Conservation (phyloP, 2,797 vertebrate species). For the Chrosomus eos region DNA sequence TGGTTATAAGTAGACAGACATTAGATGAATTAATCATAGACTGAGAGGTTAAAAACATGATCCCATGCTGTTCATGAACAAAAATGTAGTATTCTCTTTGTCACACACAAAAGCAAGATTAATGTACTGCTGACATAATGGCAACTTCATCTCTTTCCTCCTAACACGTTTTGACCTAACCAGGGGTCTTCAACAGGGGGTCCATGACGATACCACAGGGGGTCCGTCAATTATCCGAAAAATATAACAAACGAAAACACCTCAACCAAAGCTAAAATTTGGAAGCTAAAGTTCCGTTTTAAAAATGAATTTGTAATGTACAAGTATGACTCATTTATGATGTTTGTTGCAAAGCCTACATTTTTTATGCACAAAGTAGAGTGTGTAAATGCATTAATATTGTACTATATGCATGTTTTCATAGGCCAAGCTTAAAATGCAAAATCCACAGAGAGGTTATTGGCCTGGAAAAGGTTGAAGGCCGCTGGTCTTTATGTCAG, state of each 20-base stretch:
- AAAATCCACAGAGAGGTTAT: background rate
- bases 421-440: slow-evolving; percentile 6
- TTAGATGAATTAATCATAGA: slow-evolving; percentile 29
- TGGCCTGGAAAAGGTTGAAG: slow-evolving; percentile 21
- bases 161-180: background rate
- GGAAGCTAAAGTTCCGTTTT: background rate
- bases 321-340: background rate
- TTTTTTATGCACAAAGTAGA: background rate
- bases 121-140: background rate
- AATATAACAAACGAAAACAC: background rate
- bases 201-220: background rate
- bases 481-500: slow-evolving; percentile 17
- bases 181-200: background rate
- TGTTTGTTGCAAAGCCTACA: background rate
- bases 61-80: background rate
- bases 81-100: background rate
- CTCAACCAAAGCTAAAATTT: background rate
- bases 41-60: background rate
- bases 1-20: slow-evolving; percentile 15
- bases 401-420: background rate
- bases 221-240: background rate
- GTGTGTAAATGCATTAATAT: background rate
- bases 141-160: slow-evolving; percentile 18
- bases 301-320: background rate
- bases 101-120: background rate